These are phyloP conservation scores for Xyrichtys novacula DNA, from an alignment of 2,797 vertebrate species.

Conservation along the genomic window DNA sequence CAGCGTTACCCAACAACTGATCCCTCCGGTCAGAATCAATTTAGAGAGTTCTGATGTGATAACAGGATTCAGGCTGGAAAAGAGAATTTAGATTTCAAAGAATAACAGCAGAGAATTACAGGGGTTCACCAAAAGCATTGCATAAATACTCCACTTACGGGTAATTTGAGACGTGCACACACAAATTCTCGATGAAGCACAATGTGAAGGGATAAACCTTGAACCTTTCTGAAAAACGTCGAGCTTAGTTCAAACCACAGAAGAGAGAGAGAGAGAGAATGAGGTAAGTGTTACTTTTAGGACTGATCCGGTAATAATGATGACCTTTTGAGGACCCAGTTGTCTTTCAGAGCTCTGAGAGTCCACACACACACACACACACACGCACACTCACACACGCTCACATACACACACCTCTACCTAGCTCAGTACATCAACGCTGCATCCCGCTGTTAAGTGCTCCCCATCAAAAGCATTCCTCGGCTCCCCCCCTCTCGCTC, in stretches of 20 bases:
- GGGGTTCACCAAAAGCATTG: slow-evolving; percentile 19
- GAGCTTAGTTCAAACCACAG: slow-evolving; percentile 17
- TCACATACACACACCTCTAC: slow-evolving; percentile 55
- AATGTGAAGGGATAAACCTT: background rate
- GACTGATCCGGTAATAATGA: slow-evolving; percentile 19
- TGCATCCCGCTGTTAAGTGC: slow-evolving; percentile 71
- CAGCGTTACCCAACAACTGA: background rate
- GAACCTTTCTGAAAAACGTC: slow-evolving; percentile 6
- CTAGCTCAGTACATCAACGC: slow-evolving; percentile 63
- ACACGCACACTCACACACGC: slow-evolving; percentile 29
- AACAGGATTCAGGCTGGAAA: slow-evolving; percentile 4
- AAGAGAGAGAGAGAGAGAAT: slow-evolving; percentile 23
- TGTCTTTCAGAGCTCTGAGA: slow-evolving; percentile 23
- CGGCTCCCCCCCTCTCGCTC: slow-evolving; percentile 60
- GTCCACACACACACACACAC: slow-evolving; percentile 27
- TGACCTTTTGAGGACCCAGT: slow-evolving; percentile 22
- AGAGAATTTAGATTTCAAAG: slow-evolving; percentile 15
- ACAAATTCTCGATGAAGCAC: slow-evolving; percentile 8
- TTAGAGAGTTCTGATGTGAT: slow-evolving; percentile 5
- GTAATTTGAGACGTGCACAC: slow-evolving; percentile 35
- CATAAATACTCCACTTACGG: slow-evolving; percentile 27
- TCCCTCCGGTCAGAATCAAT: slow-evolving; percentile 2
- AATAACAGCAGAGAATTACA: slow-evolving; percentile 13
- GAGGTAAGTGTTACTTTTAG: slow-evolving; percentile 18
- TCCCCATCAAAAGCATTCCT: slow-evolving; percentile 80